Conservation (phyloP, 1,140 invertebrate species). For the Limonius californicus region DNA sequence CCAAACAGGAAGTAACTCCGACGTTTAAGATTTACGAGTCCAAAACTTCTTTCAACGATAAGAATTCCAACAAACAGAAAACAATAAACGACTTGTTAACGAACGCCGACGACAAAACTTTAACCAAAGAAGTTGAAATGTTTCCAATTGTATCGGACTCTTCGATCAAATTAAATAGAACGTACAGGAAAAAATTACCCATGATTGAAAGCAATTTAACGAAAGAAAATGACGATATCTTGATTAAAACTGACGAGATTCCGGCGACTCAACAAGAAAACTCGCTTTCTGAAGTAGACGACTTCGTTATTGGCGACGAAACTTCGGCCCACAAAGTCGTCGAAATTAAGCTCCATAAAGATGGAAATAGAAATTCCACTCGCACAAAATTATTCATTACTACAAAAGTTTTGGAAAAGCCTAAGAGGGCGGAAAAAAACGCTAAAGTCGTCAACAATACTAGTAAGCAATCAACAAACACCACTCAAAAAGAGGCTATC, state of each 20-base stretch:
- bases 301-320: slow-evolving; percentile 14
- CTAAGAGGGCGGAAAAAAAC: not conserved
- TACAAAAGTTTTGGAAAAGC: slow-evolving; percentile 16
- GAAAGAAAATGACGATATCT: slow-evolving; percentile 25
- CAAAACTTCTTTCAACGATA: slow-evolving; percentile 21
- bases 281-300: slow-evolving; percentile 2
- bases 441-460: not conserved
- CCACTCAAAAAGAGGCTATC: not conserved
- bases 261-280: slow-evolving; percentile 2
- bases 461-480: not conserved
- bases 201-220: slow-evolving; percentile 16
- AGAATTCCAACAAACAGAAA: slow-evolving; percentile 18
- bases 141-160: slow-evolving; percentile 35
- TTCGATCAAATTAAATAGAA: slow-evolving; percentile 40
- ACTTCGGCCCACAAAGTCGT: slow-evolving; percentile 21
- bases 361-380: slow-evolving; percentile 18
- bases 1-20: not conserved
- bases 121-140: slow-evolving; percentile 41
- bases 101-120: slow-evolving; percentile 20
- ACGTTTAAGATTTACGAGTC: slow-evolving; percentile 16
- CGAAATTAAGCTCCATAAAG: slow-evolving; percentile 24
- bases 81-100: slow-evolving; percentile 19
- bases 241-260: slow-evolving; percentile 20
- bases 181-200: slow-evolving; percentile 42
- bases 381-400: slow-evolving; percentile 18